Conservation (phyloP, 2,888 invertebrate genomes). For the Venustoraphidia nigricollis region DNA sequence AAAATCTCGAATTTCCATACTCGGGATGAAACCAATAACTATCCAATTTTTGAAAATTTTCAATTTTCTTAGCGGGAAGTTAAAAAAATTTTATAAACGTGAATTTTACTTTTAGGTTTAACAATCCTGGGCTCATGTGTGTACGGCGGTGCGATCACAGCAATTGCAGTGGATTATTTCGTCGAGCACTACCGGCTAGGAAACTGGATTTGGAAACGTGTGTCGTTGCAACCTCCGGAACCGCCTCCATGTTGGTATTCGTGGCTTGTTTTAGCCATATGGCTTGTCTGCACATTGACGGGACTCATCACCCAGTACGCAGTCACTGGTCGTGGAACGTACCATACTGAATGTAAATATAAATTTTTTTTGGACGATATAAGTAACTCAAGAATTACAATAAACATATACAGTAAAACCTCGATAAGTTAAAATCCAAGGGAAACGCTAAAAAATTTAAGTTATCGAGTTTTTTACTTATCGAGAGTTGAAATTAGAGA, state of each 20-base stretch:
- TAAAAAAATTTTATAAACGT: too few species aligned
- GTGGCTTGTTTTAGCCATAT: slow-evolving; percentile 56
- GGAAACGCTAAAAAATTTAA: too few species aligned
- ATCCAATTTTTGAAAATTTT: too few species aligned
- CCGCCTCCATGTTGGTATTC: slow-evolving; percentile 52
- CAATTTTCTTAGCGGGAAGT: too few species aligned
- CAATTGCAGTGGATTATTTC: slow-evolving; percentile 58
- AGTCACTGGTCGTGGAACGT: slow-evolving; percentile 49
- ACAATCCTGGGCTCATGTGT: slow-evolving; percentile 60
- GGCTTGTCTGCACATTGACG: slow-evolving; percentile 53
- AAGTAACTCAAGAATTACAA: too few species aligned
- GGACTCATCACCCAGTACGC: slow-evolving; percentile 54
- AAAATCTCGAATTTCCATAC: too few species aligned
- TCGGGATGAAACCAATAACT: too few species aligned
- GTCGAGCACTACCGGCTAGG: slow-evolving; percentile 54
- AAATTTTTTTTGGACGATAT: too few species aligned
- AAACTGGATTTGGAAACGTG: slow-evolving; percentile 56
- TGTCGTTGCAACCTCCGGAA: slow-evolving; percentile 37
- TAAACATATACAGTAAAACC: too few species aligned
- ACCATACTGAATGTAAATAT: slow-evolving; percentile 43
- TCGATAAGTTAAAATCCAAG: too few species aligned
- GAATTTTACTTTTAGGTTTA: slow-evolving; percentile 30
- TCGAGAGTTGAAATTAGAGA: too few species aligned
- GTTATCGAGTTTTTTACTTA: too few species aligned
- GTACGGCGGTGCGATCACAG: slow-evolving; percentile 60